Percentiles rank a stretch among this genome's conserved stretches.
These are phyloP conservation scores for Rhynchomys soricoides DNA, from an alignment of 2,113 vertebrate genomes.

Conservation along the genomic window DNA sequence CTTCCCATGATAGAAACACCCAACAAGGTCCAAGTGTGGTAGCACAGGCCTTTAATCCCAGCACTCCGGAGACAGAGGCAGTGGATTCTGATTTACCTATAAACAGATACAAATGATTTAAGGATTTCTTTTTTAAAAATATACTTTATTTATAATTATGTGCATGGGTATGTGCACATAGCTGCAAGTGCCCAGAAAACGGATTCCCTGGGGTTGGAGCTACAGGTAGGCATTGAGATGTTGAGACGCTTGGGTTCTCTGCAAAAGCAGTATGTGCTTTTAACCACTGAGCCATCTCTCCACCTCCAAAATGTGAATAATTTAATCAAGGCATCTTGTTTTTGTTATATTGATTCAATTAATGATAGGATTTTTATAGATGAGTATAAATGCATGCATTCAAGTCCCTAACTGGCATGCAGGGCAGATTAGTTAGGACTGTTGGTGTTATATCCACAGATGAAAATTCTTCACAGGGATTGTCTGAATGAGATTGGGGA, in stretches of 20 bases:
- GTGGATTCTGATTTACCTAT: not conserved
- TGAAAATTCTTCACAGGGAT: not conserved
- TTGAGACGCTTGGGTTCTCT: not conserved
- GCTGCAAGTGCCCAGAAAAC: too few relatives aligned
- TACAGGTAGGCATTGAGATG: too few relatives aligned
- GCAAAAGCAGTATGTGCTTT: not conserved
- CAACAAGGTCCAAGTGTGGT: not conserved
- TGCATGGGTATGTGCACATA: not conserved
- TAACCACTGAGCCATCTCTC: not conserved
- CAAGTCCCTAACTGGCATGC: not conserved
- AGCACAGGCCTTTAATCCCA: not conserved
- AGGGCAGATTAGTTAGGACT: not conserved
- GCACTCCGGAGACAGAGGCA: not conserved
- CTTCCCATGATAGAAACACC: not conserved
- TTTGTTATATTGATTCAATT: not conserved
- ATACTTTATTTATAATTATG: not conserved
- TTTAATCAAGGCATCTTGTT: constrained; percentile 15
- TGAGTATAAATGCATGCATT: not conserved
- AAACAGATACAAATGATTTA: not conserved
- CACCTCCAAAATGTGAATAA: not conserved
- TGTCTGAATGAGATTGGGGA: not conserved
- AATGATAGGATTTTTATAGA: constrained; percentile 16
- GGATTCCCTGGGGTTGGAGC: not conserved
- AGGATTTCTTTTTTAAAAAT: not conserved
- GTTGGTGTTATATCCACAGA: not conserved